phyloP scores from a whole-genome alignment of 1,140 invertebrate species.

The Aphis gossypii region DNA sequence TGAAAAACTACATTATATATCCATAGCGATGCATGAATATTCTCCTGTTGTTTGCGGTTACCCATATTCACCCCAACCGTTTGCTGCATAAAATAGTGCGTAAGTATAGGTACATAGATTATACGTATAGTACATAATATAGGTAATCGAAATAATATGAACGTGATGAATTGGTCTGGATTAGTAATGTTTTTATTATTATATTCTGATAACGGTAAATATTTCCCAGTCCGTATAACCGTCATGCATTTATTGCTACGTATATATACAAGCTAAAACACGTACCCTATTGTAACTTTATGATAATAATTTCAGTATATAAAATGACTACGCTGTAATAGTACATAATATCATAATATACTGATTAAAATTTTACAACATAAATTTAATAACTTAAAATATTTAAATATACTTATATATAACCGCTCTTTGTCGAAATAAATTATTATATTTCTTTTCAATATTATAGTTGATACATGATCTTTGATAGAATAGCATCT shows the following conservation, averaged over 20 bases:
- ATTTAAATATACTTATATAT: no score
- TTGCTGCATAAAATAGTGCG: not conserved
- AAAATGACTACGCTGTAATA: not conserved
- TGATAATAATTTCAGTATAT: not conserved
- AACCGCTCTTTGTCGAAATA: no score
- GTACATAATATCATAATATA: not conserved
- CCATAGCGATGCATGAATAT: not conserved
- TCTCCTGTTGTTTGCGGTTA: not conserved
- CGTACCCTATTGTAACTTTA: not conserved
- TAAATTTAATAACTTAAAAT: no score
- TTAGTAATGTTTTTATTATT: not conserved
- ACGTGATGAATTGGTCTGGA: not conserved
- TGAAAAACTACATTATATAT: conserved; percentile 3
- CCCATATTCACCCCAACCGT: not conserved
- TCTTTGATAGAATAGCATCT: no score
- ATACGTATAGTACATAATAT: no score
- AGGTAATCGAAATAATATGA: not conserved
- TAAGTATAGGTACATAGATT: not conserved
- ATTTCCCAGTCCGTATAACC: not conserved
- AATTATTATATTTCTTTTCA: no score
- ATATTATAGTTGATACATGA: no score
- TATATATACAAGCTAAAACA: not conserved
- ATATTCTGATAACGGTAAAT: not conserved
- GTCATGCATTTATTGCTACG: not conserved
- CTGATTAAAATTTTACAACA: no score